Conservation (phyloP, 2,113 vertebrate species). For the Bostrychus sinensis region DNA sequence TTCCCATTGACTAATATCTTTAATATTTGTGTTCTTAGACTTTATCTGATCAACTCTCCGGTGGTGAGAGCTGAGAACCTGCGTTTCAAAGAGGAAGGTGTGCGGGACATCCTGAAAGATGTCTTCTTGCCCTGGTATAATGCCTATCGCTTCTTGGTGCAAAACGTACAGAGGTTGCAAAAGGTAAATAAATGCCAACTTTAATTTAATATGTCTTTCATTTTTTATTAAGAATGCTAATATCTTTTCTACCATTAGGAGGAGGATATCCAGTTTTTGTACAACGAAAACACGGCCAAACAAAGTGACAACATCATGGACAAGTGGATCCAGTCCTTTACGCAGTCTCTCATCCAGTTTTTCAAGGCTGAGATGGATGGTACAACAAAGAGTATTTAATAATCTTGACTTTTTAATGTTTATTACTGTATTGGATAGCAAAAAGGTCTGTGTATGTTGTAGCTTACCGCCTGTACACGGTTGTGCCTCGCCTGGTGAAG, state of each 20-base stretch:
- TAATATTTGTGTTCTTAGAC: conserved; percentile 69
- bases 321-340: conserved; percentile 96
- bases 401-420: neutral
- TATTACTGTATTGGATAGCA: neutral
- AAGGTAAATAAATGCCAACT: too few relatives aligned
- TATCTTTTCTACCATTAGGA: conserved; percentile 77
- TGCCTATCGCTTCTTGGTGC: conserved; percentile 94
- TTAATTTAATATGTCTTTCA: too few relatives aligned
- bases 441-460: conserved; percentile 32
- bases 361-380: conserved; percentile 94
- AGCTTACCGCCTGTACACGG: conserved; percentile 95
- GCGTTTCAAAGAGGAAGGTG: conserved; percentile 96
- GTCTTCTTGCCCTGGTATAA: conserved; percentile 99
- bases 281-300: conserved; percentile 86
- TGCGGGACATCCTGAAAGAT: conserved; percentile 94
- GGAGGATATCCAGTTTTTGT: conserved; percentile 86
- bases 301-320: conserved; percentile 94
- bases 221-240: neutral
- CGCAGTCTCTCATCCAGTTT: conserved; percentile 94
- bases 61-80: conserved; percentile 96
- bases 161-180: conserved; percentile 89
- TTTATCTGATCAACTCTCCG: conserved; percentile 98
- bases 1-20: conserved; percentile 4
- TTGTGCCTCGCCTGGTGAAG: conserved; percentile 95
- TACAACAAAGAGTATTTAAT: conserved; percentile 54